Percentiles rank a stretch among this genome's conserved stretches.
These are phyloP conservation scores for Coptotermes formosanus DNA, from an alignment of 1,140 invertebrate genomes.

Conservation along the genomic window DNA sequence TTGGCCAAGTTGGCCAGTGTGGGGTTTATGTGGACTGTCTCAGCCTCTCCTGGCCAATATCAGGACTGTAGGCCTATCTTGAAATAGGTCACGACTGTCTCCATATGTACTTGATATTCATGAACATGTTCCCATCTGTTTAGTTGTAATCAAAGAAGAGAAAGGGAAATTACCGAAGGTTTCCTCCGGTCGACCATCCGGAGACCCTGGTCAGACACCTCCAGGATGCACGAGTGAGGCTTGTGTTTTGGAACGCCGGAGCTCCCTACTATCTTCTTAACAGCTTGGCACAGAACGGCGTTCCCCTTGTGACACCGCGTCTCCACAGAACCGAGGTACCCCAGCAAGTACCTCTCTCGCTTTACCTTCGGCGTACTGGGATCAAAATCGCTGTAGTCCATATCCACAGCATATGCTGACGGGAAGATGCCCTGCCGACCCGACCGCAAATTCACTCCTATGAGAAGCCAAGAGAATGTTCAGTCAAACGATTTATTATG, in stretches of 20 bases:
- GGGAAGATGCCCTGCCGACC: conserved; percentile 94
- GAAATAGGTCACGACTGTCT: not conserved
- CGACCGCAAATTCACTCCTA: conserved; percentile 90
- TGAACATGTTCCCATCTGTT: not conserved
- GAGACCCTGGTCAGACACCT: conserved; percentile 93
- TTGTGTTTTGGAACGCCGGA: conserved; percentile 54
- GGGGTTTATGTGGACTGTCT: too few species aligned
- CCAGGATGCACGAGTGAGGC: conserved; percentile 79
- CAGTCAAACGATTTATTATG: too few species aligned
- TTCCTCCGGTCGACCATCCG: conserved; percentile 89
- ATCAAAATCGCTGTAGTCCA: conserved; percentile 93
- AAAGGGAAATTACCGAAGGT: conserved; percentile 46
- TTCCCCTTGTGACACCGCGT: conserved; percentile 91
- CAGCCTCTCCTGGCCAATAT: not conserved
- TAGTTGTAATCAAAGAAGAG: not conserved
- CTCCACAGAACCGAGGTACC: conserved; percentile 94
- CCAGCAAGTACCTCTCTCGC: conserved; percentile 84
- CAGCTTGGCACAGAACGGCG: conserved; percentile 82
- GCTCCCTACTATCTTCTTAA: conserved; percentile 75
- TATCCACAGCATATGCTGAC: conserved; percentile 92
- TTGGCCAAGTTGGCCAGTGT: too few species aligned
- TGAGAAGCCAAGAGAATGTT: conserved; percentile 31
- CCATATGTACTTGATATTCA: not conserved
- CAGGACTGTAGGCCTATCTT: not conserved
- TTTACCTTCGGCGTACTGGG: conserved; percentile 80